Evolutionary conservation across 2,888 invertebrate genomes (phyloP).

Genomic region (Cordilura impudica): DNA sequence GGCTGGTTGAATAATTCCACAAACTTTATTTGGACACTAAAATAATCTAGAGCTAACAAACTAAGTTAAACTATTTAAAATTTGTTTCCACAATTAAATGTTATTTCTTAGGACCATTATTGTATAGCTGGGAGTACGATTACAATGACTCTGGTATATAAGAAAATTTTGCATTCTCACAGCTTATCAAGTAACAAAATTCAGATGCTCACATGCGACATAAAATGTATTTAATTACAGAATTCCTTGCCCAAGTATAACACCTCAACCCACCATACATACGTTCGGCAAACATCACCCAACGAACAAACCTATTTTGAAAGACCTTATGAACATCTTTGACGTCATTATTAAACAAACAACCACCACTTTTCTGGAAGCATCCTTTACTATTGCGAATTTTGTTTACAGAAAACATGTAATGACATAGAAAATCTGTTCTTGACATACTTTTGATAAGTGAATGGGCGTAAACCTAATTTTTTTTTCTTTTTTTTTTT

Average conservation of each 20-base stretch:
- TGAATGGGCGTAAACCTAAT: constrained; percentile 62
- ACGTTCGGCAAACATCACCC: constrained; percentile 3
- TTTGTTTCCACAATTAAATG: no score
- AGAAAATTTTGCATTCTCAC: constrained; percentile 29
- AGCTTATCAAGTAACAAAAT: constrained; percentile 1
- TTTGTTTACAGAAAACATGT: constrained; percentile 42
- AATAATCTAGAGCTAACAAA: no score
- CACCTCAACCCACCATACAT: not conserved
- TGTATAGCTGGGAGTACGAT: no score
- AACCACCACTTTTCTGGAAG: constrained; percentile 49
- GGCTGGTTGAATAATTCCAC: no score
- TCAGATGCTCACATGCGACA: not conserved
- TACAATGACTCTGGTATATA: constrained; percentile 1
- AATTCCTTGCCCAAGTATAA: not conserved
- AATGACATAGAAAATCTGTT: constrained; percentile 62
- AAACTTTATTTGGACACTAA: no score
- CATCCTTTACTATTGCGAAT: not conserved
- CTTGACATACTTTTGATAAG: constrained; percentile 63
- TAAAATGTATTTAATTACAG: not conserved
- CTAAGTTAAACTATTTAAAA: no score
- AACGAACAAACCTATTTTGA: constrained; percentile 5
- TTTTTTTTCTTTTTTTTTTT: constrained; percentile 21
- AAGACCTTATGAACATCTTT: constrained; percentile 15
- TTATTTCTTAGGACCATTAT: no score
- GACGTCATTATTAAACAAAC: constrained; percentile 51